phyloP scores from a whole-genome alignment of 2,797 vertebrate species.

The Merluccius polli region DNA sequence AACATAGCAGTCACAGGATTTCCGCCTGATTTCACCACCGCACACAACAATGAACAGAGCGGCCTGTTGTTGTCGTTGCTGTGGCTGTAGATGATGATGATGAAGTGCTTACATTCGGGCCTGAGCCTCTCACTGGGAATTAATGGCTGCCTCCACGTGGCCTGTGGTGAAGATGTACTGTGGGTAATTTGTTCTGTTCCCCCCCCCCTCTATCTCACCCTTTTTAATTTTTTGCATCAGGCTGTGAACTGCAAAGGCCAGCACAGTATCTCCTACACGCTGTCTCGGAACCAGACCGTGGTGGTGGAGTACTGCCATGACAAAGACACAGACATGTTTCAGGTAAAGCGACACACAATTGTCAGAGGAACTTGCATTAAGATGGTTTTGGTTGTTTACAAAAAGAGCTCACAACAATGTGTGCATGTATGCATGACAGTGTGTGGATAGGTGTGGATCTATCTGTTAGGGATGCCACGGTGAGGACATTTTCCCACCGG shows the following conservation, averaged over 20 bases:
- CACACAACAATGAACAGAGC: conserved; percentile 1
- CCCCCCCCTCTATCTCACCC: background rate
- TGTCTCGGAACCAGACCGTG: conserved; percentile 96
- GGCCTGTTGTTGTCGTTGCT: background rate
- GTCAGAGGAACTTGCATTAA: too few relatives aligned
- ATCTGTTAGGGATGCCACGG: too few relatives aligned
- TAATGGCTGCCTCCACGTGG: background rate
- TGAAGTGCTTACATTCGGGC: background rate
- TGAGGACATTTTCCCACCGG: too few relatives aligned
- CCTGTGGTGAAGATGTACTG: background rate
- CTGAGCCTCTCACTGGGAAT: background rate
- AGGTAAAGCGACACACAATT: conserved; percentile 73
- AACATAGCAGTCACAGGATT: conserved; percentile 22
- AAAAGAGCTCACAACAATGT: too few relatives aligned
- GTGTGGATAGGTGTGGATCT: too few relatives aligned
- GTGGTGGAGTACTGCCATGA: conserved; percentile 97
- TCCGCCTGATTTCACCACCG: conserved; percentile 11
- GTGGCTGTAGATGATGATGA: background rate
- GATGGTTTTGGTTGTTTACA: too few relatives aligned
- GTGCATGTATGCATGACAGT: background rate
- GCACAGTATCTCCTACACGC: conserved; percentile 96
- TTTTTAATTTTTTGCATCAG: conserved; percentile 57
- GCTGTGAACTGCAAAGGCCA: conserved; percentile 94
- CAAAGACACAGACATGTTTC: conserved; percentile 98
- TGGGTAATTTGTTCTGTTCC: background rate